These are phyloP conservation scores for Nasonia longicornis DNA, from an alignment of 1,140 invertebrate genomes.

Conservation along the genomic window DNA sequence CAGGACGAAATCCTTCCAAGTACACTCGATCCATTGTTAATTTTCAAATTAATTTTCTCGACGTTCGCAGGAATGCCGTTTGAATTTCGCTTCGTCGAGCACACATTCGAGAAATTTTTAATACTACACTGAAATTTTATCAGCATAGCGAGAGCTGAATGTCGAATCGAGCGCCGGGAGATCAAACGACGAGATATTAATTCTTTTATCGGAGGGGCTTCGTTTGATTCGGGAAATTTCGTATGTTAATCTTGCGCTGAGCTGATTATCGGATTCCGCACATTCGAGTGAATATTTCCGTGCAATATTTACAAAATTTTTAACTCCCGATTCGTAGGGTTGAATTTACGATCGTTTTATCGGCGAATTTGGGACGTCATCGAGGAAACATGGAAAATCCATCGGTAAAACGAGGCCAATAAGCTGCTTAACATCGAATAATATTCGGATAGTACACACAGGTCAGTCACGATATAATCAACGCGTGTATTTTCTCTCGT, in stretches of 20 bases:
- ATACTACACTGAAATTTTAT: not conserved
- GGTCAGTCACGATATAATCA: no score
- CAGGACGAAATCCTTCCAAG: not conserved
- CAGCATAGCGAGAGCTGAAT: not conserved
- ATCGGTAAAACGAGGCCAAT: no score
- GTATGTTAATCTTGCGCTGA: not conserved
- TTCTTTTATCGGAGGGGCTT: not conserved
- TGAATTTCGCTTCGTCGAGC: not conserved
- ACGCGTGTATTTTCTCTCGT: no score
- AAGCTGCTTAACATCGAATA: no score
- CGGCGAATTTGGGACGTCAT: no score
- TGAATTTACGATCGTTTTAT: no score
- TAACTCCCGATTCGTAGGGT: no score
- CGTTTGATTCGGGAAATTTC: not conserved
- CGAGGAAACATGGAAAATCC: no score
- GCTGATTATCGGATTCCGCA: no score
- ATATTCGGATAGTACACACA: no score
- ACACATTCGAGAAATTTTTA: not conserved
- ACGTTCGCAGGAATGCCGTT: not conserved
- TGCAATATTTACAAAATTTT: no score
- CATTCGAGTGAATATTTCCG: no score
- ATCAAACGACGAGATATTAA: not conserved
- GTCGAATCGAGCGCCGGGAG: not conserved
- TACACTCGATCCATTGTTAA: not conserved
- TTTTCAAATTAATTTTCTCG: slow-evolving; percentile 25